phyloP scores from a whole-genome alignment of 2,113 vertebrate species.

The Elaphurus davidianus region DNA sequence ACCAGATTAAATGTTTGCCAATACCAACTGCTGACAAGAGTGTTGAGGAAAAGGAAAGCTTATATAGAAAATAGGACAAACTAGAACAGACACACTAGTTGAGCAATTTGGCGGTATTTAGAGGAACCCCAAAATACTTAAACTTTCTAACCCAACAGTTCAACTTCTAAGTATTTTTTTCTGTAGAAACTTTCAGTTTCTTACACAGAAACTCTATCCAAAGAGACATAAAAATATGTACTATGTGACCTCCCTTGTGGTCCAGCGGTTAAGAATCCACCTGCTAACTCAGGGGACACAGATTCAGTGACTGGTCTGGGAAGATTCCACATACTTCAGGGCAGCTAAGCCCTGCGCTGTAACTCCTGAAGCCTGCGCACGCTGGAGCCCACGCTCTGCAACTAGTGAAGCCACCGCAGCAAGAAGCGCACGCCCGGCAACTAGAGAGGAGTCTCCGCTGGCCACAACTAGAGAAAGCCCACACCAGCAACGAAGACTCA shows the following conservation, averaged over 20 bases:
- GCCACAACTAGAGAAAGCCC: neutral
- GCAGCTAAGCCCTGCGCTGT: neutral
- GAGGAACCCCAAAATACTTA: neutral
- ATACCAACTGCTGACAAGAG: neutral
- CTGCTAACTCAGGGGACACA: neutral
- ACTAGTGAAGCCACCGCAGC: neutral
- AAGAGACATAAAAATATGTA: neutral
- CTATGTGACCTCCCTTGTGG: neutral
- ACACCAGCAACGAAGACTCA: neutral
- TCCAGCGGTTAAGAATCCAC: neutral
- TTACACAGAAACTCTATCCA: neutral
- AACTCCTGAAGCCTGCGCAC: neutral
- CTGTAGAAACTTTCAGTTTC: neutral
- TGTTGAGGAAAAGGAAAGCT: neutral
- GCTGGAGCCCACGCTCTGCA: neutral
- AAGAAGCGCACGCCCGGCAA: fast-evolving
- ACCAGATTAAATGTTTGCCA: neutral
- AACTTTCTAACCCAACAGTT: neutral
- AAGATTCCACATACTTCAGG: neutral
- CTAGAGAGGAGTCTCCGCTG: neutral
- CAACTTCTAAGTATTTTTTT: neutral
- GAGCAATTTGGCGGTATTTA: neutral
- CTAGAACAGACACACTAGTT: neutral
- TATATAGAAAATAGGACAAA: neutral
- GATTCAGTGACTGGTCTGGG: neutral